Base-by-base conservation (phyloP, 2,888 invertebrate species). In the Metacarcinus magister region DNA sequence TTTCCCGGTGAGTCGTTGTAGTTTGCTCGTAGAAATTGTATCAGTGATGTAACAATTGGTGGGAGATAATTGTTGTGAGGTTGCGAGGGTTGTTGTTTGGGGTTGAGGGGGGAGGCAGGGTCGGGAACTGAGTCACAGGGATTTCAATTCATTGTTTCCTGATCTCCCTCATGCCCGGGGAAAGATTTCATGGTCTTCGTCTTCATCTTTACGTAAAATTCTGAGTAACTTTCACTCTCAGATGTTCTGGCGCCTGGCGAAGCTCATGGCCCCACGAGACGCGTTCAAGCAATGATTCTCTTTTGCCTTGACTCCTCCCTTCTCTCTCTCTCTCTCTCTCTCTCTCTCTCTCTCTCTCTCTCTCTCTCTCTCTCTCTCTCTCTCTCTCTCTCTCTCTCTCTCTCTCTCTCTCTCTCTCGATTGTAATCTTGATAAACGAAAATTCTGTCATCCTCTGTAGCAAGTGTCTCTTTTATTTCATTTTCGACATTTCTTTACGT, bases 301-400 rank as follows among this genome's bases (percentile, higher is more conserved):
- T 91, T 48, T 48, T 48, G 44, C 91, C 46, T 91, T n/a, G n/a
- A 32, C 43, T 89, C 89, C 19, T n/a, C 19, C 43, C 39, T 32
- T 43, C n/a, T 19, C 43, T 43, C n/a, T n/a, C 43, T 43, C n/a
- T 43, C 16, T 32, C 7, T 23, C 23, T 5, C n/a, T 43, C 90
- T 90, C 43, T 44, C 60, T 67, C 60, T 67, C 60, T 67, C 60
- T 67, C 60, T 67, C 60, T 67, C 60, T 67, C 60, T 67, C 60
- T 67, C 60, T 67, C 60, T 67, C 60, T 67, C 60, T 67, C 67
- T 67, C 67, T 67, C 67, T 67, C 67, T 67, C 67, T 67, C 67
- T 67, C 67, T 67, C 67, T 67, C 67, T 67, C 67, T 67, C 67
- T 67, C 67, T 67, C 67, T 67, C 67, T 67, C 67, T 67, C 67